These are phyloP conservation scores for Heliconius ethilla DNA, from an alignment of 2,888 invertebrate species.

Conservation along the genomic window DNA sequence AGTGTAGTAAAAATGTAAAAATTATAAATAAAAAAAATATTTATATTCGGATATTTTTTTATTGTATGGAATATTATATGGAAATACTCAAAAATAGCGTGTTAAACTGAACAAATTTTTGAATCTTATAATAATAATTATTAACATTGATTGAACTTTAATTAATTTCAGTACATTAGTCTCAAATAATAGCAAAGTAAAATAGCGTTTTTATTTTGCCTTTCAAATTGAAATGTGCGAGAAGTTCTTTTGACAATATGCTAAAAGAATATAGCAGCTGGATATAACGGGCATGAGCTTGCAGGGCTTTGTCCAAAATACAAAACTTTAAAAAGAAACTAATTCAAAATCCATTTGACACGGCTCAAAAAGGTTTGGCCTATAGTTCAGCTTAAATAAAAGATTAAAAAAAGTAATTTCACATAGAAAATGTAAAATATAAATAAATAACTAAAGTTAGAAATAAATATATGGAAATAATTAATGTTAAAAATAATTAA, in stretches of 20 bases:
- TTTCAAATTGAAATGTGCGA: not conserved
- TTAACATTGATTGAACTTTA: too few relatives aligned
- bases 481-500: not conserved
- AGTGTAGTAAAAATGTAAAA: too few relatives aligned
- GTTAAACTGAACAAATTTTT: too few relatives aligned
- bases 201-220: not conserved
- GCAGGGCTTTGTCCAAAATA: conserved; percentile 3
- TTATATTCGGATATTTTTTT: too few relatives aligned
- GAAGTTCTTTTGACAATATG: not conserved
- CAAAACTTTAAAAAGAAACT: conserved; percentile 12
- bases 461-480: not conserved
- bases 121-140: too few relatives aligned
- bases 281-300: conserved; percentile 7
- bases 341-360: not conserved
- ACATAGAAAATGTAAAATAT: not conserved
- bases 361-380: not conserved
- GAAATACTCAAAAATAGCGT: too few relatives aligned
- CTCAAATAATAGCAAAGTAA: not conserved
- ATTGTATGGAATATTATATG: too few relatives aligned
- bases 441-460: not conserved
- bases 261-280: conserved; percentile 20
- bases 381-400: not conserved
- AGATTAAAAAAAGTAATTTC: not conserved
- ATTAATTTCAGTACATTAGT: too few relatives aligned
- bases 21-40: too few relatives aligned